Percentiles rank a stretch among this genome's conserved stretches.
These are phyloP conservation scores for Apotomis capreana DNA, from an alignment of 2,888 invertebrate species.

Conservation along the genomic window DNA sequence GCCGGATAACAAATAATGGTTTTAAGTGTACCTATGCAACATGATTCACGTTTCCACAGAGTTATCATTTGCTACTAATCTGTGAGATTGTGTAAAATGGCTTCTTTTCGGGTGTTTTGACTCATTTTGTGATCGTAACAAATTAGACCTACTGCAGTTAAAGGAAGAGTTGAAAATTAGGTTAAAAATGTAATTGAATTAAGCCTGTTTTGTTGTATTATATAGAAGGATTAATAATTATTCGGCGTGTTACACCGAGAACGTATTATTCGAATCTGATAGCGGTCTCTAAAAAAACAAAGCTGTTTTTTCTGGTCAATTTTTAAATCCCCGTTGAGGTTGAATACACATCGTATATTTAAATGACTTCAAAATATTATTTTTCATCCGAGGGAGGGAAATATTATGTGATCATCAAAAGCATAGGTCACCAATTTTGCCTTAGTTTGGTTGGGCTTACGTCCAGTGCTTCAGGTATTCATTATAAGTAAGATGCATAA, in stretches of 20 bases:
- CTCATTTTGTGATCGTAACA: background rate
- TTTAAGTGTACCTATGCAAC: slow-evolving; percentile 33
- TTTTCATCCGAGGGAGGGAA: too few relatives aligned
- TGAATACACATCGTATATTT: background rate
- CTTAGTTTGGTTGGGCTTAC: too few relatives aligned
- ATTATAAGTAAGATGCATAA: too few relatives aligned
- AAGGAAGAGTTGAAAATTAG: background rate
- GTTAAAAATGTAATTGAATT: background rate
- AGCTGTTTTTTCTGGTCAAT: background rate
- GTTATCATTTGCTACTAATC: slow-evolving; percentile 41
- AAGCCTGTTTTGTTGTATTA: background rate
- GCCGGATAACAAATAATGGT: slow-evolving; percentile 32
- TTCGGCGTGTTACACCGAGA: background rate
- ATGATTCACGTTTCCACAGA: slow-evolving; percentile 33
- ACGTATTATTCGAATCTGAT: slow-evolving; percentile 3
- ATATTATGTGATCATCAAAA: too few relatives aligned
- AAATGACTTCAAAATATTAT: background rate
- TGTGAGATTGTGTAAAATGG: slow-evolving; percentile 31
- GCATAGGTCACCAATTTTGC: too few relatives aligned
- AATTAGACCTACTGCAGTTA: background rate
- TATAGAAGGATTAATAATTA: background rate
- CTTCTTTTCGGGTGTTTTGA: slow-evolving; percentile 14
- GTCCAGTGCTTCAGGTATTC: too few relatives aligned
- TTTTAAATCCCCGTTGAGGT: background rate
- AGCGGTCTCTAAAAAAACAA: background rate